Evolutionary conservation across 1,140 invertebrate species (phyloP), one percentile per base, ranked within the genome.

Genomic region (Platyscapa corneri): DNA sequence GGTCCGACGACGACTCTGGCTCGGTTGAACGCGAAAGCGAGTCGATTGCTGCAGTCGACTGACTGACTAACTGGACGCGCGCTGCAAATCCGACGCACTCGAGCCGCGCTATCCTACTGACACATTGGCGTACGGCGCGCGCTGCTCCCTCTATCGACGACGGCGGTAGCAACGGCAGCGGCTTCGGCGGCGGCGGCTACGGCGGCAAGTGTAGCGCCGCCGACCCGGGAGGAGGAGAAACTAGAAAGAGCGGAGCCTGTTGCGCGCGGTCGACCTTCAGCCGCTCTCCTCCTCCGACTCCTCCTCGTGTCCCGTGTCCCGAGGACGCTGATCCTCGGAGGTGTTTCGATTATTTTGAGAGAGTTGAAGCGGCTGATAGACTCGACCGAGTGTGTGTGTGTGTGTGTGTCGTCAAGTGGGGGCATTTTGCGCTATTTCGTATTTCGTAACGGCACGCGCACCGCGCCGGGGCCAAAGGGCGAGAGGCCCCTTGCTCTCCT

Each of bases 101-200:
- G 83, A 64, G 76, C 67, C 56, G 83, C 83, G 53, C 89, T 90
- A 90, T 89, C 90, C 90, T 90, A 91, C 90, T 91, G 90, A 91
- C 90, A 90, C 90, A 91, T 90, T 90, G 65, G 37, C 37, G 3
- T 67, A 27, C 20, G 37, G 75, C 56, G 67, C 67, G 67, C 67
- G 76, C 39, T 27, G 72, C 80, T 56, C 34, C 56, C 60, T 60
- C 78, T 46, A 60, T 37, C 78, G 39, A 0, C n/a, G 30, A 16
- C 76, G 27, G 30, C 76, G 46, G 30, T 53, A 10, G 53, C 76
- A 16, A 39, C 60, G n/a, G n/a, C 64, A 3, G 39, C n/a, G 6
- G 75, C 34, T 7, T 16, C 67, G 27, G 23, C 70, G 67, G 34
- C 34, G 23, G 34, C 67, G 34, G 67, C 67, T 0, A 3, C 32